phyloP scores from a whole-genome alignment of 64 coral and sea anemone genomes.

The Dendrophyllia cribrosa region DNA sequence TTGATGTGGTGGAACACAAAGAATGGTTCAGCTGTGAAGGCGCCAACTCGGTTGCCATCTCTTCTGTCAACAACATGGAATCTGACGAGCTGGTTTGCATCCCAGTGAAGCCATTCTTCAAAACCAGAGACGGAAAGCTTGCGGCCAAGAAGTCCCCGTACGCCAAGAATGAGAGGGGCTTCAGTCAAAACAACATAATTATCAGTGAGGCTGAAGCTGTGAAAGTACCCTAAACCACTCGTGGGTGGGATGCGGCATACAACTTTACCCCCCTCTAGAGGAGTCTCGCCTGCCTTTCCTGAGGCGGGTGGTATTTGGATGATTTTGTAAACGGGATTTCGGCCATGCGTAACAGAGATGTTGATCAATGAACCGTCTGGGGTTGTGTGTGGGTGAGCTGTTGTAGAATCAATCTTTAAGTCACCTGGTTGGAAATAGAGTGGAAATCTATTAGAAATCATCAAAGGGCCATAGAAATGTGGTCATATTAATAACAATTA shows the following conservation, averaged over 20 bases:
- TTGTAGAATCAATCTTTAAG: not conserved
- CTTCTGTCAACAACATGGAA: conserved; percentile 82
- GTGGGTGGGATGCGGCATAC: conserved; percentile 73
- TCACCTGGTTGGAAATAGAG: conserved; percentile 31
- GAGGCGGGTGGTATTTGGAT: conserved; percentile 68
- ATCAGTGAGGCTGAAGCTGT: conserved; percentile 94
- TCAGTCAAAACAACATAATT: conserved; percentile 87
- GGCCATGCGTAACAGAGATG: conserved; percentile 26
- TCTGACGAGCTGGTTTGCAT: conserved; percentile 44
- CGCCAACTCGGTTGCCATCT: conserved; percentile 51
- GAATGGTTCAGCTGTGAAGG: conserved; percentile 71
- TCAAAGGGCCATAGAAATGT: not conserved
- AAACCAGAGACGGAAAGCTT: conserved; percentile 29
- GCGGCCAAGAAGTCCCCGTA: conserved; percentile 26
- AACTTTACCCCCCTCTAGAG: conserved; percentile 75
- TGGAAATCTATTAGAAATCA: not conserved
- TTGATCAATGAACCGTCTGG: conserved; percentile 84
- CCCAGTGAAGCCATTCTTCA: conserved; percentile 74
- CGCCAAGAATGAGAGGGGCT: conserved; percentile 64
- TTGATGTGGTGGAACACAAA: conserved; percentile 95
- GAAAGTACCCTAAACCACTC: conserved; percentile 59
- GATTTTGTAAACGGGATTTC: conserved; percentile 51
- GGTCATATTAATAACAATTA: too few relatives aligned
- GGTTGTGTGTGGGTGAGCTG: conserved; percentile 82
- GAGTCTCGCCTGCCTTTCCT: conserved; percentile 36